Percentiles rank a stretch among this genome's conserved stretches.
phyloP scores from a whole-genome alignment of 2,797 vertebrate genomes.

The Poeciliopsis paucimaculata region DNA sequence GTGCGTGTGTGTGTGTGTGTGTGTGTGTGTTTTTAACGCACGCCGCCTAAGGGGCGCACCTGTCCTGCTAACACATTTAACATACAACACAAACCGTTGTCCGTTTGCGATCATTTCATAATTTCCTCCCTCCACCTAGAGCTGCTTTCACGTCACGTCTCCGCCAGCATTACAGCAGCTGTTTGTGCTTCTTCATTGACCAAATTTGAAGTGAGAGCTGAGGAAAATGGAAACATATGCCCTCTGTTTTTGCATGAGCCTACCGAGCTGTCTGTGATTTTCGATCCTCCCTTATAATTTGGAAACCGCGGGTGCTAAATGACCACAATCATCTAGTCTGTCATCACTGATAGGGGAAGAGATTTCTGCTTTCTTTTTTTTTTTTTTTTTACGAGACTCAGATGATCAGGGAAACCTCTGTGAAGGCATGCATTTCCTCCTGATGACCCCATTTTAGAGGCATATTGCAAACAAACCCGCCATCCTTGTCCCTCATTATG shows the following conservation, averaged over 20 bases:
- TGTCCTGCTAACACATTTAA: slow-evolving; percentile 66
- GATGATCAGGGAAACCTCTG: slow-evolving; percentile 50
- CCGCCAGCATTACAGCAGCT: slow-evolving; percentile 34
- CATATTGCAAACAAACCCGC: slow-evolving; percentile 68
- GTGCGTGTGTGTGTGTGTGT: background rate
- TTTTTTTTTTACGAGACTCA: slow-evolving; percentile 34
- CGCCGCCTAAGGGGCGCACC: slow-evolving; percentile 61
- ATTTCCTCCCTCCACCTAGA: slow-evolving; percentile 36
- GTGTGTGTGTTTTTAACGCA: slow-evolving; percentile 41
- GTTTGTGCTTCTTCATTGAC: slow-evolving; percentile 49
- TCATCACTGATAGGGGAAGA: slow-evolving; percentile 39
- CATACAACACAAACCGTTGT: slow-evolving; percentile 35
- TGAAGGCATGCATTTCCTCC: slow-evolving; percentile 42
- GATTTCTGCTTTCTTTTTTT: slow-evolving; percentile 33
- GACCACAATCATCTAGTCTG: slow-evolving; percentile 59
- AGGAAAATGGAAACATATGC: slow-evolving; percentile 47
- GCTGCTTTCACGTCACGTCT: slow-evolving; percentile 38
- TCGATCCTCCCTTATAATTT: slow-evolving; percentile 59
- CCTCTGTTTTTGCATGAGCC: slow-evolving; percentile 28
- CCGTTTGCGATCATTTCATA: slow-evolving; percentile 65
- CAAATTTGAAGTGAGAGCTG: slow-evolving; percentile 65
- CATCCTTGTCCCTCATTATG: slow-evolving; percentile 71
- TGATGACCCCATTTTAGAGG: slow-evolving; percentile 71
- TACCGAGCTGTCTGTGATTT: slow-evolving; percentile 55
- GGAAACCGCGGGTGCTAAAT: slow-evolving; percentile 53